These are phyloP conservation scores for Xestoiulus laeticollis DNA, from an alignment of 2,888 invertebrate genomes.

Conservation along the genomic window DNA sequence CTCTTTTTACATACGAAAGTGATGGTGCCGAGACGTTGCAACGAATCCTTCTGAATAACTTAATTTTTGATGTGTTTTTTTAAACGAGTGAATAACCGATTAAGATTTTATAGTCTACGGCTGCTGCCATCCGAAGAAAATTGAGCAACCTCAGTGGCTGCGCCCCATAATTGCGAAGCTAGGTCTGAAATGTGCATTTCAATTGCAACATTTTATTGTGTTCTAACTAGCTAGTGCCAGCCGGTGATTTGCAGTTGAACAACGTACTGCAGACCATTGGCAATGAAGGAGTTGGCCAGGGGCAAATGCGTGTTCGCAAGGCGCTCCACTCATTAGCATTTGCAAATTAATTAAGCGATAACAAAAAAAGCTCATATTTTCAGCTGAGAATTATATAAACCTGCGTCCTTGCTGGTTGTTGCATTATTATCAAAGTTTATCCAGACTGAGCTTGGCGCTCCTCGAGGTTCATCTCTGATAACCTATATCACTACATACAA, in stretches of 20 bases:
- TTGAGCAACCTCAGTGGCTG: background rate
- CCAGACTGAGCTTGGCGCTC: background rate
- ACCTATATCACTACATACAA: background rate
- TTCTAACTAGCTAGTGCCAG: background rate
- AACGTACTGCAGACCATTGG: background rate
- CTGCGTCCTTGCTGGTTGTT: background rate
- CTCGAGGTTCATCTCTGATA: background rate
- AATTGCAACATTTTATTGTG: background rate
- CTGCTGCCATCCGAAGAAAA: background rate
- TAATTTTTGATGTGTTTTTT: too few relatives aligned
- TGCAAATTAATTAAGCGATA: background rate
- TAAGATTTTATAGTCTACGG: background rate
- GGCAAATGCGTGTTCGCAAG: background rate
- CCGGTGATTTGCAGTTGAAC: constrained; percentile 5
- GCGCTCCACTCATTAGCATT: background rate
- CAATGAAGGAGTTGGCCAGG: background rate
- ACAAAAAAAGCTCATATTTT: background rate
- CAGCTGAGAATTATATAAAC: constrained; percentile 1
- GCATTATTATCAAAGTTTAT: background rate
- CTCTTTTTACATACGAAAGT: too few relatives aligned
- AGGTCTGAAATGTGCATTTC: too few relatives aligned
- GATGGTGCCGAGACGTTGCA: too few relatives aligned
- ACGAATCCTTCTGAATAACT: too few relatives aligned
- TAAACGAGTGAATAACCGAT: background rate
- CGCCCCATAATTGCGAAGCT: background rate